Percentiles rank a stretch among this genome's conserved stretches.
These are phyloP conservation scores for Campopleginae sp. DNA, from an alignment of 2,888 invertebrate species.

Conservation along the genomic window DNA sequence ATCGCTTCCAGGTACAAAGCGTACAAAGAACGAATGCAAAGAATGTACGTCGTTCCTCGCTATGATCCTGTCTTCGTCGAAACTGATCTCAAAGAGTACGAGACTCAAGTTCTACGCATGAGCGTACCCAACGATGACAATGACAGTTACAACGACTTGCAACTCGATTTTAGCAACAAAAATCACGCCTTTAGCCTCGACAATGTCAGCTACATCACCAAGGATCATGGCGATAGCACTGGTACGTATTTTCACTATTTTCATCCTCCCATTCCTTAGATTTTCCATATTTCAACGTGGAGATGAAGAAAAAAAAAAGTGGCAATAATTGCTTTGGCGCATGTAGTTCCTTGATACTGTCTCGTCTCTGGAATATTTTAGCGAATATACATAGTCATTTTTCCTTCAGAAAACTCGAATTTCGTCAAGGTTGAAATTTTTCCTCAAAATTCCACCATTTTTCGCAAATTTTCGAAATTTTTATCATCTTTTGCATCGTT, in stretches of 20 bases:
- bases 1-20: slow-evolving; percentile 89
- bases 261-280: background rate
- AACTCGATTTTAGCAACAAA: slow-evolving; percentile 93
- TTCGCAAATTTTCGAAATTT: too few species aligned
- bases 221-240: slow-evolving; percentile 89
- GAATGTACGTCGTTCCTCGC: slow-evolving; percentile 90
- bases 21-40: slow-evolving; percentile 92
- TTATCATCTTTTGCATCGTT: too few species aligned
- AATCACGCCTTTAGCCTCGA: slow-evolving; percentile 95
- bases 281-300: background rate
- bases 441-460: too few species aligned
- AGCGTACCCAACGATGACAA: slow-evolving; percentile 94
- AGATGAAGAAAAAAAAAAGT: background rate
- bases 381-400: too few species aligned
- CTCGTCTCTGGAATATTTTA: too few species aligned
- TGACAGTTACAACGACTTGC: slow-evolving; percentile 91
- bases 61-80: slow-evolving; percentile 89
- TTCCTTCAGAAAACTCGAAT: too few species aligned
- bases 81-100: slow-evolving; percentile 96
- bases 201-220: slow-evolving; percentile 94
- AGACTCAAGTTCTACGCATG: slow-evolving; percentile 97
- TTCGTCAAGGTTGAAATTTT: too few species aligned
- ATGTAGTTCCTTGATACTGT: background rate
- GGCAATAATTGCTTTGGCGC: background rate
- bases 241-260: slow-evolving; percentile 75